Evolutionary conservation across 2,797 vertebrate genomes (phyloP).

Genomic region (Danio albolineatus): DNA sequence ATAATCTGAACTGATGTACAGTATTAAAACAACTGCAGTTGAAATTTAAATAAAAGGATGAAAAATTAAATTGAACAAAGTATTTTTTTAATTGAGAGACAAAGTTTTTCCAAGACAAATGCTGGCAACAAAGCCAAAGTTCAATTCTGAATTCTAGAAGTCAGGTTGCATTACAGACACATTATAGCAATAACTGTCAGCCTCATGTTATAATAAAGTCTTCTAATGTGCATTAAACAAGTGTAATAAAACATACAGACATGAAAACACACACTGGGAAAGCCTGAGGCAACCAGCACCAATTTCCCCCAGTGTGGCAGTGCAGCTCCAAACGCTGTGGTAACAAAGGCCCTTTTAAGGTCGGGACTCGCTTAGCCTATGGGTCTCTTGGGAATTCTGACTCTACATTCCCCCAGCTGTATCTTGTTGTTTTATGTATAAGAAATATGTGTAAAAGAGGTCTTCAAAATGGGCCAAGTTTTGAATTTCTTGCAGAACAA

Average conservation of each 20-base stretch:
- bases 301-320: slow-evolving; percentile 26
- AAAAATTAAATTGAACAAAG: not conserved
- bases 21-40: not conserved
- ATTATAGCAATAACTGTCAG: slow-evolving; percentile 26
- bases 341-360: slow-evolving; percentile 76
- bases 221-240: slow-evolving; percentile 21
- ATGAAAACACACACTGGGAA: slow-evolving; percentile 17
- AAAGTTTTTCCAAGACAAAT: not conserved
- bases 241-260: slow-evolving; percentile 20
- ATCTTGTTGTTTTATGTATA: slow-evolving; percentile 42
- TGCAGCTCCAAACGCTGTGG: slow-evolving; percentile 53
- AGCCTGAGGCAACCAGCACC: slow-evolving; percentile 23
- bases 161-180: slow-evolving; percentile 9
- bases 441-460: slow-evolving; percentile 63
- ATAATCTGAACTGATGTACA: not conserved
- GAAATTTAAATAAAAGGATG: not conserved
- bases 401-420: slow-evolving; percentile 59
- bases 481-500: slow-evolving; percentile 42
- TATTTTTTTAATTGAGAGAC: not conserved
- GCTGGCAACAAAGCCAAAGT: not conserved
- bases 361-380: slow-evolving; percentile 61
- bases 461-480: slow-evolving; percentile 34
- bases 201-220: slow-evolving; percentile 37
- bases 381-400: slow-evolving; percentile 63
- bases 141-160: not conserved